Conservation (phyloP, 2,113 vertebrate species). For the Cyphomyrus discorhynchus region DNA sequence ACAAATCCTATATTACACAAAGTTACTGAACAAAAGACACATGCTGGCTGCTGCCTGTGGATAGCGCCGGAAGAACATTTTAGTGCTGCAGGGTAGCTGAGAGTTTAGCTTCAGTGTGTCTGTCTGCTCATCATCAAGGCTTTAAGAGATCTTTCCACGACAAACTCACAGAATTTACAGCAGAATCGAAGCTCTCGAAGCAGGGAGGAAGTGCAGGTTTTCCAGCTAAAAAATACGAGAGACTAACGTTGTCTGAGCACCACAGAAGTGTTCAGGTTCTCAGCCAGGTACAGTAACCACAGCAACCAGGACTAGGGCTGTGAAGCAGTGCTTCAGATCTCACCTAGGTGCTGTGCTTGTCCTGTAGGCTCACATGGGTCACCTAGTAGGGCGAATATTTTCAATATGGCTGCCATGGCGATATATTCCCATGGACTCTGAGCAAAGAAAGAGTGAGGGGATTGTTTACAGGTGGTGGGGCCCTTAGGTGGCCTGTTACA, state of each 20-base stretch:
- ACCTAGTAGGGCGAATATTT: conserved; percentile 97
- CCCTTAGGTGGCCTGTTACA: background rate
- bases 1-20: background rate
- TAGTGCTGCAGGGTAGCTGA: background rate
- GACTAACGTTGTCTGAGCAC: background rate
- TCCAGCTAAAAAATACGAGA: background rate
- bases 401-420: conserved; percentile 84
- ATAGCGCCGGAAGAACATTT: background rate
- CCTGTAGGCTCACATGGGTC: conserved; percentile 85
- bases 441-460: background rate
- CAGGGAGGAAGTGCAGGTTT: background rate
- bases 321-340: background rate
- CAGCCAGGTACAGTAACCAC: background rate
- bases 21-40: background rate
- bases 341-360: conserved; percentile 81
- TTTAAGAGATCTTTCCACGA: background rate
- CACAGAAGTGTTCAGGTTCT: background rate
- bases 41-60: background rate
- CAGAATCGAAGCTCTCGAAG: background rate
- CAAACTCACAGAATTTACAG: background rate
- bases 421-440: conserved; percentile 69
- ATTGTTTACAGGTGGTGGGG: background rate
- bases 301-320: background rate
- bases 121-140: background rate
- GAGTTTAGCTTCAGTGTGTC: background rate